Evolutionary conservation across 2,888 invertebrate species (phyloP), one percentile per base, ranked within the genome.

Genomic region (Papilio elwesi): DNA sequence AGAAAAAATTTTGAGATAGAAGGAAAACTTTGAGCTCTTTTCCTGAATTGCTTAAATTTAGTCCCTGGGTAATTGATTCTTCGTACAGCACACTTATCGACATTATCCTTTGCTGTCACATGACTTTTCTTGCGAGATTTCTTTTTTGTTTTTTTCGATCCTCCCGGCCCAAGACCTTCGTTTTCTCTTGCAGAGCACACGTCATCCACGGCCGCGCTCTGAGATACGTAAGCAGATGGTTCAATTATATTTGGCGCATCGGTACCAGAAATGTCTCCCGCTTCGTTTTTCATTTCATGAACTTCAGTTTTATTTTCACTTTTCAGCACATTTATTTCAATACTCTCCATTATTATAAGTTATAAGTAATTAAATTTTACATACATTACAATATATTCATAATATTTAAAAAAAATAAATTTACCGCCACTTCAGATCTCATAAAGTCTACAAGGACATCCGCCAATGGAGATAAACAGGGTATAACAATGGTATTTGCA

Each of bases 1-100:
- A 96, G 94, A 85, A 96, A 96, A 87, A 96, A 96, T 85, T 97
- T 97, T 4, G 96, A 96, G 79, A 95, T 94, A 36, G 95, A 94
- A 43, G 95, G 95, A 80, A 96, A 96, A 82, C 95, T 96, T 84
- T 96, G 96, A 57, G 95, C 94, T 64, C 97, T 94, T 86, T 97
- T 97, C 49, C 96, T 93, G 51, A 87, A 90, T 86, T 89, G 93
- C 82, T 88, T 95, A 80, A 89, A 94, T 79, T 93, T 94, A 65
- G 89, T 85, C 72, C 88, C 90, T 81, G 87, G 86, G 76, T 93
- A 91, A 76, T 92, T 90, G 36, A 91, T 84, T 75, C 93, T 84
- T n/a, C 94, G 85, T 52, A 92, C 79, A 11, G 87, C 80, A 77
- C 88, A 90, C 74, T 92, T 86, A 69, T 93, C 93, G 4, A 85